Evolutionary conservation across 2,888 invertebrate species (phyloP), one percentile per base, ranked within the genome.

Genomic region (Dysmachus trigonus): DNA sequence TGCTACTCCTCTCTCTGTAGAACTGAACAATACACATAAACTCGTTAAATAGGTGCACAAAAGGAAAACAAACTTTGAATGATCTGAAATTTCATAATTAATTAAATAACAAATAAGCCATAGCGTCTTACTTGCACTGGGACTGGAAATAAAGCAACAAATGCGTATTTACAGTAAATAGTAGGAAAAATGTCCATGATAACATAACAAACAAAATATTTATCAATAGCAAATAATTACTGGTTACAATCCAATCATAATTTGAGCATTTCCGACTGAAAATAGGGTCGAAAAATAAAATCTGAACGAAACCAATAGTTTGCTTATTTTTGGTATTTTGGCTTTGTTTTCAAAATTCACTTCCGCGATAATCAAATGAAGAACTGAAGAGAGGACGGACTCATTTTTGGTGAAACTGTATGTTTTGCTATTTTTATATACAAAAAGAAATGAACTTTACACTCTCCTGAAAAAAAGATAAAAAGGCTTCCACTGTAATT

Each of bases 401-500:
- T 72, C 71, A 84, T 87, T 72, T 47, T 76, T 83, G 87, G 77
- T 86, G 85, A 53, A 85, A 86, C 73, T 88, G n/a, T 41, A 41
- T 79, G 51, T 81, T 81, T 81, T 86, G 86, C 86, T 77, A 87
- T 88, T 86, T 85, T 86, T 88, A 87, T 88, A 88, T 87, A 88
- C 88, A 88, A 88, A 86, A 88, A 89, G 85, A 88, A 88, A 87
- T 87, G 35, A 86, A 86, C 41, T 86, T 87, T 88, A 88, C 71
- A 86, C 87, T 89, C 84, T 87, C 88, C 89, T 89, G 89, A 88
- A 88, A 89, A 88, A 88, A 88, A 88, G 88, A 88, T 86, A 86
- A 86, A 87, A 88, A 86, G 13, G 41, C 33, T 73, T 84, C 35
- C 38, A 62, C 81, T 81, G 73, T 73, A 84, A 84, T 47, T 73